Percentiles rank a stretch among this genome's conserved stretches.
Conservation (phyloP, 2,888 invertebrate genomes). For the Pristionchus entomophagus region DNA sequence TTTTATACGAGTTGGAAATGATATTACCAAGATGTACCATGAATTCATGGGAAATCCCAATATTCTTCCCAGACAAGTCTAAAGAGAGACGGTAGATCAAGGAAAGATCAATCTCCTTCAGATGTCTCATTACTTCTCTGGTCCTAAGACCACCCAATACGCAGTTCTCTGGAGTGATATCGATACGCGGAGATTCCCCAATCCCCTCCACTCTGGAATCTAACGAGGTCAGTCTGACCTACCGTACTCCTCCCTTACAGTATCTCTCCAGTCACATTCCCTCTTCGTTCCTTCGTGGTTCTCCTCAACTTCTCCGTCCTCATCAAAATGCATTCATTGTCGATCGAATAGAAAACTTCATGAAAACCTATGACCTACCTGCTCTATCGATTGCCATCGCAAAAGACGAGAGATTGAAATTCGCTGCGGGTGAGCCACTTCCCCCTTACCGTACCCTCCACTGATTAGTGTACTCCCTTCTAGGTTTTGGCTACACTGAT, state of each 20-base stretch:
- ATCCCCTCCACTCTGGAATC: constrained; percentile 71
- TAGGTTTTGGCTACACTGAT: constrained; percentile 73
- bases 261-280: constrained; percentile 36
- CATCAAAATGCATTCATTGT: constrained; percentile 20
- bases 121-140: constrained; percentile 45
- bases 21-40: constrained; percentile 55
- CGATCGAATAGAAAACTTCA: constrained; percentile 45
- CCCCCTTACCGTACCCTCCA: neutral
- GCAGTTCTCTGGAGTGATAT: constrained; percentile 74
- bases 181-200: constrained; percentile 68
- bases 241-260: neutral
- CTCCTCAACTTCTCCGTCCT: constrained; percentile 38
- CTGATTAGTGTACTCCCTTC: constrained; percentile 14
- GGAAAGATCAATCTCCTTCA: neutral
- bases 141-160: constrained; percentile 50
- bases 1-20: constrained; percentile 65
- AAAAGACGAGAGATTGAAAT: constrained; percentile 73
- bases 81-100: neutral
- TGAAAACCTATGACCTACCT: constrained; percentile 59
- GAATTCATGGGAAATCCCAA: constrained; percentile 45
- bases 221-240: constrained; percentile 48
- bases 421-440: constrained; percentile 72
- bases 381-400: constrained; percentile 75
- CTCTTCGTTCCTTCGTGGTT: constrained; percentile 28
- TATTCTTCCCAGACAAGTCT: constrained; percentile 37